These are phyloP conservation scores for Gadopsis bispinosus DNA, from an alignment of 2,797 vertebrate genomes.

Conservation along the genomic window DNA sequence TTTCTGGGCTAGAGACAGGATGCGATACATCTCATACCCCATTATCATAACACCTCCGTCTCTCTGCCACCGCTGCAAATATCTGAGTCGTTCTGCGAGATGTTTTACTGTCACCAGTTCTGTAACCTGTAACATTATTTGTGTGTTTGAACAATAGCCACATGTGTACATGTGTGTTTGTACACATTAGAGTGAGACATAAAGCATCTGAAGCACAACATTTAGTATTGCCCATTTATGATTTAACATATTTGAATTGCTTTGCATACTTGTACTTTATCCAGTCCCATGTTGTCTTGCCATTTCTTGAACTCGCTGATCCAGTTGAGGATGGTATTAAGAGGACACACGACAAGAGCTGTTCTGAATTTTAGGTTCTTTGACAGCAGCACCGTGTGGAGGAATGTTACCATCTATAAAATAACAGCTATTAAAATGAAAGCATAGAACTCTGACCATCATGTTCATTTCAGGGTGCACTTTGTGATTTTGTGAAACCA, in stretches of 20 bases:
- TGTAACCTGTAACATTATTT: slow-evolving; percentile 83
- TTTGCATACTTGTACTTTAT: slow-evolving; percentile 89
- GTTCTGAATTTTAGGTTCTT: slow-evolving; percentile 89
- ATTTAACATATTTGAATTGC: not conserved
- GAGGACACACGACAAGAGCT: slow-evolving; percentile 94
- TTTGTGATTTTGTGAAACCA: not conserved
- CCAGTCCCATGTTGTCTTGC: slow-evolving; percentile 89
- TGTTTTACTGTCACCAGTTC: slow-evolving; percentile 90
- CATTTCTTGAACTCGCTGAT: slow-evolving; percentile 95
- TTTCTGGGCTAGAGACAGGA: slow-evolving; percentile 87
- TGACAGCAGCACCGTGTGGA: slow-evolving; percentile 92
- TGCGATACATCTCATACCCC: slow-evolving; percentile 96
- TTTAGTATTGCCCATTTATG: not conserved
- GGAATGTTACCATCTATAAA: slow-evolving; percentile 94
- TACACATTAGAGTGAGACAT: not conserved
- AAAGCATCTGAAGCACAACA: not conserved
- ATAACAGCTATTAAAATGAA: slow-evolving; percentile 4
- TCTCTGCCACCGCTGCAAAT: slow-evolving; percentile 90
- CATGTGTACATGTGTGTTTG: not conserved
- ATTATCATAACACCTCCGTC: slow-evolving; percentile 94
- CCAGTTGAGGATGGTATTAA: slow-evolving; percentile 98
- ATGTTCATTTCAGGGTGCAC: not conserved
- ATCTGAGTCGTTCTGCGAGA: slow-evolving; percentile 82
- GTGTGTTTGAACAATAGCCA: not conserved
- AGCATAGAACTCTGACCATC: not conserved